Base-by-base conservation (phyloP, 35 echinoderm and acorn worm genomes). In the Anneissia japonica region DNA sequence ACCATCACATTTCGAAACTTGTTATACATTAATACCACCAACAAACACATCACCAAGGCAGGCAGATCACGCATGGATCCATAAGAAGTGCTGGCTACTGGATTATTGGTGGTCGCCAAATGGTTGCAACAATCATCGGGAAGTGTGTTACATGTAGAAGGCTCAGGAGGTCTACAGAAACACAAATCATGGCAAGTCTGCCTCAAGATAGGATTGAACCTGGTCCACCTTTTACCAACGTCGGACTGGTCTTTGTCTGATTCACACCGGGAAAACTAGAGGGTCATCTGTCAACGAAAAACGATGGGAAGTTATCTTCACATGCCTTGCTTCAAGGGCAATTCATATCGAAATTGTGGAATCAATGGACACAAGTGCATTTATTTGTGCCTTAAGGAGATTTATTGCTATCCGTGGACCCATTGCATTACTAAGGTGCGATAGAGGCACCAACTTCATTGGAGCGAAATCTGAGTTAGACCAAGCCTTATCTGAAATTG, bases 101-200 rank as follows among this genome's bases (percentile, higher is more conserved):
- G 85, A 46, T 87, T 14, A 35, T 87, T n/a, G 76, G 85, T 33
- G 74, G 46, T 7, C 28, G 13, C 39, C 31, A 21, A 46, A 76
- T 76, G 21, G 38, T 87, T n/a, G 46, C 75, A 79, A 23, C 31
- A 31, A 17, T 33, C 34, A 87, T 79, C 37, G 35, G 79, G n/a
- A 46, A 28, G 35, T 87, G 85, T 87, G 74, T 87, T 1, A 78
- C 39, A 21, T 87, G 75, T 87, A 79, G 36, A 19, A 87, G 46
- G 36, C 74, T 80, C 23, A 23, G 76, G 34, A 43, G 85, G 26
- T 38, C 26, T 34, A 16, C 56, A 39, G 26, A 80, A 41, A 55
- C 34, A 5, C 85, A 79, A 38, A 87, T 46, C 43, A 79, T 79
- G 85, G 85, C 39, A 29, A 76, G 55, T 87, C 29, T 80, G 23